phyloP scores from a whole-genome alignment of 2,888 invertebrate genomes.

The Therioaphis trifolii region DNA sequence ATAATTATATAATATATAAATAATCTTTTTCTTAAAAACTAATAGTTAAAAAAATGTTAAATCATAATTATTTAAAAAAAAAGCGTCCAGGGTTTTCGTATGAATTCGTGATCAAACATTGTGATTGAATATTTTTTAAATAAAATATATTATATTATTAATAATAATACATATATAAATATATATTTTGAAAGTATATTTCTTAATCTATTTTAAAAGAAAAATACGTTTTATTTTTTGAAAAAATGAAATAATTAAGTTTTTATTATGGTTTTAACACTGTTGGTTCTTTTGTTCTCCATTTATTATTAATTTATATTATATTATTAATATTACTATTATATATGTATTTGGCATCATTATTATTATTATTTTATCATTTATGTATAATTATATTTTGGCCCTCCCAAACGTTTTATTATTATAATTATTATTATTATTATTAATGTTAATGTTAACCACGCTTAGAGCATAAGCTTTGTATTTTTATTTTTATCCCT shows the following conservation, averaged over 20 bases:
- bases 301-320: slow-evolving; percentile 51
- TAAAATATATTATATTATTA: slow-evolving; percentile 58
- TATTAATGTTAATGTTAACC: slow-evolving; percentile 23
- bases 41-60: slow-evolving; percentile 54
- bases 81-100: slow-evolving; percentile 63
- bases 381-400: slow-evolving; percentile 34
- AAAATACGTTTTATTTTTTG: slow-evolving; percentile 59
- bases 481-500: slow-evolving; percentile 55
- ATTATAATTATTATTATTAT: slow-evolving; percentile 6
- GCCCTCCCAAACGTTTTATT: slow-evolving; percentile 15
- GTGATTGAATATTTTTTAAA: slow-evolving; percentile 62
- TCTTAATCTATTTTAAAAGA: slow-evolving; percentile 58
- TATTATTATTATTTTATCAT: slow-evolving; percentile 41
- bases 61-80: slow-evolving; percentile 59
- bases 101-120: slow-evolving; percentile 63
- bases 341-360: slow-evolving; percentile 49
- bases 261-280: slow-evolving; percentile 62
- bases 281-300: slow-evolving; percentile 62
- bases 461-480: slow-evolving; percentile 54
- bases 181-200: slow-evolving; percentile 60
- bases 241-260: slow-evolving; percentile 58
- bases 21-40: slow-evolving; percentile 44
- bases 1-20: background rate
- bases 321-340: slow-evolving; percentile 50
- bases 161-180: slow-evolving; percentile 47